Base-by-base conservation (phyloP, 2,113 vertebrate species). In the Labeo rohita region DNA sequence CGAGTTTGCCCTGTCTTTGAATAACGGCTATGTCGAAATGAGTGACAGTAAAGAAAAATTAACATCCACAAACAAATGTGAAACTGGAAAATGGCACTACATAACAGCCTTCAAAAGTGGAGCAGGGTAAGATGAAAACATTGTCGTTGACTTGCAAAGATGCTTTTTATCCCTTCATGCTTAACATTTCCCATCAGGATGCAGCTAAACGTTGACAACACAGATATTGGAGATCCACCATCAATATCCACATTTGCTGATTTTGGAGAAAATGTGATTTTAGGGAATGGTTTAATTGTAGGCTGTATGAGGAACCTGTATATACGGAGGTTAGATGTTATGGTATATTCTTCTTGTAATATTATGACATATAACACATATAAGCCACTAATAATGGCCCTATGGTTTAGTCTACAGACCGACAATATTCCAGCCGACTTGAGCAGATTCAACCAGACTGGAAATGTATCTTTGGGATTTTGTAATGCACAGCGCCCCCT, bases 271-370 rank as follows among this genome's bases (percentile, higher is more conserved):
- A 7, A 90, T 52, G 9, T 96, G 73, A 86, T 87, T 50, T 89
- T 97, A 83, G 96, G 96, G 45, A 39, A 49, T 6, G 85, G 73
- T 61, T 56, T 90, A 54, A 97, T 97, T 61, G 92, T 93, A 90
- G 95, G 94, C 23, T 98, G 97, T 80, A 93, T 98, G 68, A 90
- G 94, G 52, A 96, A 98, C 77, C 87, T 98, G 87, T 97, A 97
- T 72, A 90, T 96, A 63, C 83, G 92, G 80, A 96, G 96, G 97
- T 97, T 83, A 90, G 45, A 16, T 45, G 52, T 28, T 18, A 23
- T 45, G 15, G 2, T 82, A 77, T 63, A 4, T 3, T 23, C 28
- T 49, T 56, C 61, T 59, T 72, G 49, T 21, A 8, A 63, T 11
- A 49, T 52, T 10, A 74, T 79, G 13, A 83, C 23, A 18, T 36